Evolutionary conservation across 2,797 vertebrate species (phyloP), one percentile per base, ranked within the genome.

Genomic region (Megaceryle alcyon): DNA sequence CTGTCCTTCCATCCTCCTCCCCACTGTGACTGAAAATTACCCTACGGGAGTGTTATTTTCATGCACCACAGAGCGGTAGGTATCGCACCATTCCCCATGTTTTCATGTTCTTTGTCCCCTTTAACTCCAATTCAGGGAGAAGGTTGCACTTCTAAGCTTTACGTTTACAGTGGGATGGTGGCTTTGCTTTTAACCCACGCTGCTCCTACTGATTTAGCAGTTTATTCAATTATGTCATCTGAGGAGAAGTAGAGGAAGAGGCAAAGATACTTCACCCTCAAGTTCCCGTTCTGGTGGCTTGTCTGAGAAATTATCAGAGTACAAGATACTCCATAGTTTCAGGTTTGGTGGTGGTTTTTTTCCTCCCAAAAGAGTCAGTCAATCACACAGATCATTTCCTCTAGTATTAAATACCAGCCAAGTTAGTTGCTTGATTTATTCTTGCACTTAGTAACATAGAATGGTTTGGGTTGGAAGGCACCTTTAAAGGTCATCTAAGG

Each of bases 121-220:
- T 70, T 4, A 64, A 48, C 16, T 64, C 39, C 1, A 3, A 4
- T 21, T 63, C 29, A 22, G 22, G 61, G n/a, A 75, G 29, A 35
- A 82, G 46, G n/a, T 6, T 82, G 26, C 3, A 25, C 35, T 43
- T 63, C 23, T 61, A n/a, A 59, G 15, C n/a, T 71, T 68, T 54
- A 20, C 22, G 18, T 39, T 44, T 37, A 33, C 31, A 66, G 1
- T 0, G 1, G 6, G 29, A 7, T n/a, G 19, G 33, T 53, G 19
- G 61, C 7, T 81, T 68, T 86, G 78, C 51, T 84, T 78, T 78
- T 37, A 66, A 75, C 26, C 35, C 61, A 49, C 5, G 2, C 23
- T 64, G 64, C 6, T 65, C 75, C 66, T 44, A 21, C 0, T 63
- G 78, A 31, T 46, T 56, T 9, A 82, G 26, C 14, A 60, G 31